Conservation (phyloP, 2,888 invertebrate genomes). For the Thereva unica region DNA sequence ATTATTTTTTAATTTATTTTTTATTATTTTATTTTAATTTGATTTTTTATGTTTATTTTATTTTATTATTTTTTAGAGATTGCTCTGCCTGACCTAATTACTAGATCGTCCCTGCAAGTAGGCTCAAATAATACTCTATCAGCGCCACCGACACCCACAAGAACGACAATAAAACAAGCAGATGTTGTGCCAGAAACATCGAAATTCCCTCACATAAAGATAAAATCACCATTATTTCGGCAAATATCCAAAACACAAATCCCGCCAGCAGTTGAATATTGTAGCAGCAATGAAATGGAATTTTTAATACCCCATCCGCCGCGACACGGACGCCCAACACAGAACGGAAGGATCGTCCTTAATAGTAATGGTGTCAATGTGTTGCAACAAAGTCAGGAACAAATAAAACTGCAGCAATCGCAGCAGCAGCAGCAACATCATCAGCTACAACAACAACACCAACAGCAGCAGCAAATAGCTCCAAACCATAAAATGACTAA, state of each 20-base stretch:
- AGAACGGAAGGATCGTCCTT: conserved; percentile 48
- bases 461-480: conserved; percentile 5
- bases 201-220: conserved; percentile 27
- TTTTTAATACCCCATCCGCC: conserved; percentile 52
- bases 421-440: conserved; percentile 29
- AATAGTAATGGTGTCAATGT: conserved; percentile 20
- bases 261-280: background rate
- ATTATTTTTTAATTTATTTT: conserved; percentile 27
- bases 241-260: conserved; percentile 23
- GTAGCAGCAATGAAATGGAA: conserved; percentile 51
- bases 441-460: conserved; percentile 4
- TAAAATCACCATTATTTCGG: conserved; percentile 38
- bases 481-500: conserved; percentile 61
- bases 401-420: background rate
- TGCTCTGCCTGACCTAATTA: conserved; percentile 45
- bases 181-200: conserved; percentile 34
- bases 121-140: conserved; percentile 14
- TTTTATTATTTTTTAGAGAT: conserved; percentile 46
- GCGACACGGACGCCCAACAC: conserved; percentile 57
- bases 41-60: conserved; percentile 41
- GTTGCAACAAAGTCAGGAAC: conserved; percentile 20
- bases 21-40: conserved; percentile 40
- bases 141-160: conserved; percentile 27
- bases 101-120: conserved; percentile 41
- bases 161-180: conserved; percentile 37